Evolutionary conservation across 64 coral and sea anemone genomes (phyloP).

Genomic region (Orbicella faveolata): DNA sequence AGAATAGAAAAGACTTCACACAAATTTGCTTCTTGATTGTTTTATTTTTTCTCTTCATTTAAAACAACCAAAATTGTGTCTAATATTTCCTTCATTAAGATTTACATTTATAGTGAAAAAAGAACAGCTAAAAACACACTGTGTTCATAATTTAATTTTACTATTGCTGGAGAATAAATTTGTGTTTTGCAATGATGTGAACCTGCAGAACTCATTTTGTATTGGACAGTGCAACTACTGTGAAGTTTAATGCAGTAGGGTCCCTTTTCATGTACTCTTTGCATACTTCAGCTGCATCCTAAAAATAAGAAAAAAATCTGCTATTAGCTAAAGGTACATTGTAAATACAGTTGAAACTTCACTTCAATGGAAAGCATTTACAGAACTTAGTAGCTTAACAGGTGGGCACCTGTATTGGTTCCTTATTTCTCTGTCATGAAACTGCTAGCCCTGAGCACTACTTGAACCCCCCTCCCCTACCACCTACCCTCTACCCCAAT

Average conservation of each 20-base stretch:
- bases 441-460: too few species aligned
- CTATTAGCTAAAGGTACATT: not conserved
- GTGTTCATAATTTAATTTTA: slow-evolving; percentile 19
- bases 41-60: not conserved
- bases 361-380: too few species aligned
- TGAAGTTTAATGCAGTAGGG: slow-evolving; percentile 71
- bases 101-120: not conserved
- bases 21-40: not conserved
- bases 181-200: too few species aligned
- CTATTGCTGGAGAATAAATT: not conserved
- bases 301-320: not conserved
- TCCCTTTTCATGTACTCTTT: slow-evolving; percentile 92
- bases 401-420: too few species aligned
- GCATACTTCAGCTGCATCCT: slow-evolving; percentile 95
- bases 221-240: slow-evolving; percentile 68
- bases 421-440: too few species aligned
- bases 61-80: not conserved
- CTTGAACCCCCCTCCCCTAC: too few species aligned
- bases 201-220: not conserved
- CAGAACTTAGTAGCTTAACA: too few species aligned
- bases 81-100: not conserved
- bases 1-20: not conserved
- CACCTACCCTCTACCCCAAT: too few species aligned
- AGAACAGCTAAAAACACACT: not conserved
- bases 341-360: not conserved